These are phyloP conservation scores for Smutsia temminckii DNA, from an alignment of 2,797 vertebrate species.

Conservation along the genomic window DNA sequence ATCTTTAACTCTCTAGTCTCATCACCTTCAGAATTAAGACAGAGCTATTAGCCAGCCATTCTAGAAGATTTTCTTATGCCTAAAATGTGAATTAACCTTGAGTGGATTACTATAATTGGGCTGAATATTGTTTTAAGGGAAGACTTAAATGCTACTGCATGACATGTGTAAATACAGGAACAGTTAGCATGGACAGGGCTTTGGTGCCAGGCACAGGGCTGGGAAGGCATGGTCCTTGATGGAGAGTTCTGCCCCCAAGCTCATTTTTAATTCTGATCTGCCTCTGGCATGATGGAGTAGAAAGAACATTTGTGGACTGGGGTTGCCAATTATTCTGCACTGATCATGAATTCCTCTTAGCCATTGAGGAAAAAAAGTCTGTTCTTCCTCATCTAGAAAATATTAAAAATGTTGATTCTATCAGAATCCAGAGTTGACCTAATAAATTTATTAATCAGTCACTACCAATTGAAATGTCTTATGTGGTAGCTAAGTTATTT, in stretches of 20 bases:
- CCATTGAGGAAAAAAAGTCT: background rate
- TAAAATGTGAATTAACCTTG: background rate
- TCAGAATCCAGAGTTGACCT: background rate
- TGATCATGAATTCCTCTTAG: background rate
- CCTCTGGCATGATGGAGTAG: background rate
- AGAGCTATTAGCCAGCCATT: background rate
- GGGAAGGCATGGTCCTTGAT: accelerated
- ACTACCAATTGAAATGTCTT: background rate
- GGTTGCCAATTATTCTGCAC: background rate
- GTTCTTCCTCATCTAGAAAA: background rate
- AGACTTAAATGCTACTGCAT: too few relatives aligned
- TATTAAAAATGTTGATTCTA: background rate
- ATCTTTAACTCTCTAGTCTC: background rate
- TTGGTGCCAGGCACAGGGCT: background rate
- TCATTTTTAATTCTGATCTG: background rate
- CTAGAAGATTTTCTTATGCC: background rate
- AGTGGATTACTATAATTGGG: background rate
- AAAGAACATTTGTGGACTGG: background rate
- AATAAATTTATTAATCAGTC: background rate
- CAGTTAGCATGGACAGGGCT: too few relatives aligned
- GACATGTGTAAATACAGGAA: too few relatives aligned
- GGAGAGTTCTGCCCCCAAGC: accelerated
- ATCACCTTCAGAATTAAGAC: background rate
- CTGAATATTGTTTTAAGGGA: background rate
- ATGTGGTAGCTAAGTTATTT: background rate